These are phyloP conservation scores for Ascaphus truei DNA, from an alignment of 2,113 vertebrate species.

Conservation along the genomic window DNA sequence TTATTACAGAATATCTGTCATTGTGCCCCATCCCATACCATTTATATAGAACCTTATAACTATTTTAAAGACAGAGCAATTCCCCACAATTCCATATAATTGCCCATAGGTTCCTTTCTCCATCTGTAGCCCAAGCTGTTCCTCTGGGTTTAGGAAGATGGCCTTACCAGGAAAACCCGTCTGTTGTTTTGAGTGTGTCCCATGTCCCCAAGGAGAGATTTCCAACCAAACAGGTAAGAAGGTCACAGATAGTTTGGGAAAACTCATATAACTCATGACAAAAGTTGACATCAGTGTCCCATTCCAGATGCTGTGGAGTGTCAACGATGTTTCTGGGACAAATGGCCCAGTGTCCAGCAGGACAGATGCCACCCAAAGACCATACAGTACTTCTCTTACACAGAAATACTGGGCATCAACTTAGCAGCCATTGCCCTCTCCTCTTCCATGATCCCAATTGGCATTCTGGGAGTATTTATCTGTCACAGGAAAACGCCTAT, in stretches of 20 bases:
- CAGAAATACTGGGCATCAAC: neutral
- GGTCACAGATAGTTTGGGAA: neutral
- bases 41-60: no score
- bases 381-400: conserved; percentile 33
- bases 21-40: no score
- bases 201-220: neutral
- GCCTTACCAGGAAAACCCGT: neutral
- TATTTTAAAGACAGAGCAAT: no score
- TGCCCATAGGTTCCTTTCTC: neutral
- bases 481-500: neutral
- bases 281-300: neutral
- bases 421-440: neutral
- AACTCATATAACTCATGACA: neutral
- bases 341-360: conserved; percentile 39
- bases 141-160: neutral
- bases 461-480: neutral
- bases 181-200: neutral
- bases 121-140: neutral
- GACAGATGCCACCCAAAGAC: conserved; percentile 40
- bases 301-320: conserved; percentile 42
- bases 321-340: conserved; percentile 42
- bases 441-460: neutral
- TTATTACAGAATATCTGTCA: no score
- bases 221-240: neutral
- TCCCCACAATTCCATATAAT: no score